Base-by-base conservation (phyloP, 2,113 vertebrate genomes). In the Alligator mississippiensis region DNA sequence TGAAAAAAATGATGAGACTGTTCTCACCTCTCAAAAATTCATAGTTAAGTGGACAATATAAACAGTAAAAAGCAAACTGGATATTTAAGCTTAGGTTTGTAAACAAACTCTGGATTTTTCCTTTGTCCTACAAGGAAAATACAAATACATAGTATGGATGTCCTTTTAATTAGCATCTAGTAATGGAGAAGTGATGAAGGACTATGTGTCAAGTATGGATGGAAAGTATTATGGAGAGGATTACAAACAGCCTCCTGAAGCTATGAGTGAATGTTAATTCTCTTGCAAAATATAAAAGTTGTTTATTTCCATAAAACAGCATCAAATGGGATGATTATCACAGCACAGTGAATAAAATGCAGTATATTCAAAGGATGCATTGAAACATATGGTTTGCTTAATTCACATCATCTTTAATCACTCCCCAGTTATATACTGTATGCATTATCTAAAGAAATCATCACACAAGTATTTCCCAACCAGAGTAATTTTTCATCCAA, bases 401-500 rank as follows among this genome's bases (percentile, higher is more conserved):
- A 30, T 34, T 85, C 38, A 22, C 11, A 58, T 89, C 62, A 91
- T 88, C 80, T 75, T 92, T 84, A 30, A 85, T 92, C 66, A 64
- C 25, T 60, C 59, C 47, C 75, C 62, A 83, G 27, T 85, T 95
- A 76, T 9, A 38, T 64, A 27, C 57, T 83, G 17, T 34, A 4
- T 38, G 64, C 25, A 3, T 85, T 75, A 89, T 27, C 74, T 72
- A 80, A 90, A 85, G 68, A 96, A 93, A 85, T 54, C 62, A 25
- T 27, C 80, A 57, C 64, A 82, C 77, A 80, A 63, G 57, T 80
- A 5, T 78, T 92, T 70, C 68, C 66, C 74, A 79, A 14, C 16
- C 54, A 93, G 30, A 30, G 28, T 82, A 79, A n/a, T 90, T 88
- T 60, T 34, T 81, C 34, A 77, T 5, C 77, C 85, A 88, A 27